Evolutionary conservation across 2,888 invertebrate species (phyloP), one percentile per base, ranked within the genome.

Genomic region (Leistus spinibarbis): DNA sequence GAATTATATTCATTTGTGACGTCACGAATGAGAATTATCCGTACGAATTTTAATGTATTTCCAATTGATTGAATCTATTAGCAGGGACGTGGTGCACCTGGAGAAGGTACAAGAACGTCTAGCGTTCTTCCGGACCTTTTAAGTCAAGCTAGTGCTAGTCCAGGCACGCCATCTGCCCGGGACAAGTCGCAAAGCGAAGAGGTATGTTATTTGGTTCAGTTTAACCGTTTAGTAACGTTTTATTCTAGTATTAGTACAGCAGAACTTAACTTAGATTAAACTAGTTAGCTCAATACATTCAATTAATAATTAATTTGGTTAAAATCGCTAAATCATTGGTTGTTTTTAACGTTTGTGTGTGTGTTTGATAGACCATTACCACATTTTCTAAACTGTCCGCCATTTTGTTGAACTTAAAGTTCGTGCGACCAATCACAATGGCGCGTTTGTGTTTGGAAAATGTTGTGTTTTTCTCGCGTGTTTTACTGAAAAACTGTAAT

Each of bases 121-220:
- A 95, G 95, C 72, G 98, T 98, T 74, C 89, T 98, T 80, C 98
- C 98, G 71, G 98, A 98, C 88, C 90, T 98, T 80, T 91, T 98
- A 79, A 97, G 97, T 84, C 96, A 95, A 88, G 93, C 93, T 77
- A 91, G 91, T 76, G 87, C 88, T 57, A 91, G 91, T 84, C 93
- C 94, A 77, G 95, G 94, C 79, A 95, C 95, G 53, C 95, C 96
- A 76, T 92, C 92, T 79, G 93, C 94, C 81, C 89, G 97, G 70
- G 97, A 98, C 88, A 97, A 97, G 86, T 93, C 95, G 79, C 94
- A 95, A 82, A 96, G 95, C 84, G 98, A 98, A 87, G 98, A 98
- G 95, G 97, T 97, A 88, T 88, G 91, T 87, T 77, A 54, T 65
- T 57, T 60, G 7, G 40, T 40, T 13, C 13, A 40, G 7, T 7